Percentiles rank a stretch among this genome's conserved stretches.
phyloP scores from a whole-genome alignment of 1,140 invertebrate species.

The Panonychus citri region DNA sequence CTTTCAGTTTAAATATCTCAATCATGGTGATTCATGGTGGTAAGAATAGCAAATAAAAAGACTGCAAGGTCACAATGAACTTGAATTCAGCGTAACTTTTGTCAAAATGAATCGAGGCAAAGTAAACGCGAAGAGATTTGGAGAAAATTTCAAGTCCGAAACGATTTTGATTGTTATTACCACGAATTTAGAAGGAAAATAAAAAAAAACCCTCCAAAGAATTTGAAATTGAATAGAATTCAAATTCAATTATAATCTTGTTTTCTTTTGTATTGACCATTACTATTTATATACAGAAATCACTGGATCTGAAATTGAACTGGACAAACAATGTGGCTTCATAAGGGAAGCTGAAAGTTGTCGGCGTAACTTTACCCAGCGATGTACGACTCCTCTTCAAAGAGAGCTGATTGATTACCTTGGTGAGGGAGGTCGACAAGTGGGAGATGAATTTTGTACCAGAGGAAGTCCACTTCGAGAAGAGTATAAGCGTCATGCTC shows the following conservation, averaged over 20 bases:
- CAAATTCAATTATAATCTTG: no score
- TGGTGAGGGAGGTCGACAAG: slow-evolving; percentile 14
- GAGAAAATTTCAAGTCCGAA: no score
- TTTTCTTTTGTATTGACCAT: no score
- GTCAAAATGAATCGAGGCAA: no score
- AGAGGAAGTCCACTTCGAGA: slow-evolving; percentile 11
- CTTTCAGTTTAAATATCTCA: no score
- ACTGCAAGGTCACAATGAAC: no score
- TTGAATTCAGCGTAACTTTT: no score
- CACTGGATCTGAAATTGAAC: slow-evolving; percentile 10
- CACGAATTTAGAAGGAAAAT: slow-evolving; percentile 11
- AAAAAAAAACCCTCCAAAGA: slow-evolving; percentile 12
- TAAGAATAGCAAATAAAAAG: no score
- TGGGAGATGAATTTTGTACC: slow-evolving; percentile 16
- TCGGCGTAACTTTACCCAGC: slow-evolving; percentile 14
- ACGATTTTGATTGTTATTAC: no score
- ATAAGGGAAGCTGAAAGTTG: slow-evolving; percentile 16
- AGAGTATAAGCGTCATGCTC: not conserved
- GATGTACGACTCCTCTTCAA: slow-evolving; percentile 16
- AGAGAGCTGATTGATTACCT: slow-evolving; percentile 15
- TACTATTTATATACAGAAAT: slow-evolving; percentile 3
- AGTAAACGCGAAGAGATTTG: no score
- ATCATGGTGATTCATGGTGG: no score
- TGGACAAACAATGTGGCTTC: slow-evolving; percentile 13
- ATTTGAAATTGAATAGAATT: slow-evolving; percentile 12